phyloP scores from a whole-genome alignment of 2,797 vertebrate genomes.

The Tapera naevia region DNA sequence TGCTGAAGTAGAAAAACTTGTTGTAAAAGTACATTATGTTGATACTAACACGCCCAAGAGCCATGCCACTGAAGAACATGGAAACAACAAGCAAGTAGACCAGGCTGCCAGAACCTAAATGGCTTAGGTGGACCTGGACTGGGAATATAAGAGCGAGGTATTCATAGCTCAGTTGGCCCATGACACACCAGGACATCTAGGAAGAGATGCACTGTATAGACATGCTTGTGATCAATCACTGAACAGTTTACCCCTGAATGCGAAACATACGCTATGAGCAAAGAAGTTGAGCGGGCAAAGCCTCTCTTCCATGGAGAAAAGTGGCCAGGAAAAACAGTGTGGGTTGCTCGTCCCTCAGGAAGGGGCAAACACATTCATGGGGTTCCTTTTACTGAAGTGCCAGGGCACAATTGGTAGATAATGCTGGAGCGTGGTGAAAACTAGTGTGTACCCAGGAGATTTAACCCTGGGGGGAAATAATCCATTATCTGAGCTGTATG shows the following conservation, averaged over 20 bases:
- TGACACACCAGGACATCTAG: neutral
- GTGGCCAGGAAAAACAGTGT: neutral
- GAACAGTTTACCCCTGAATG: neutral
- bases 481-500: no score
- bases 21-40: neutral
- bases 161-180: neutral
- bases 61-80: neutral
- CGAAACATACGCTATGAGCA: accelerated
- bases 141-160: neutral
- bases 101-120: neutral
- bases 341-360: neutral
- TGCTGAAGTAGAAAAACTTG: neutral
- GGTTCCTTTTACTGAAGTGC: no score
- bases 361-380: neutral
- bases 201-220: neutral
- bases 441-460: no score
- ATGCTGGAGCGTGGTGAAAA: no score
- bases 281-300: neutral
- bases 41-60: neutral
- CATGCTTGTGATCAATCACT: accelerated
- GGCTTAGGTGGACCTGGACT: neutral
- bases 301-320: neutral
- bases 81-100: neutral
- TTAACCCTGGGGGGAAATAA: no score
- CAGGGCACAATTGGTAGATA: no score